phyloP scores from a whole-genome alignment of 2,113 vertebrate genomes.

The Rhea pennata region DNA sequence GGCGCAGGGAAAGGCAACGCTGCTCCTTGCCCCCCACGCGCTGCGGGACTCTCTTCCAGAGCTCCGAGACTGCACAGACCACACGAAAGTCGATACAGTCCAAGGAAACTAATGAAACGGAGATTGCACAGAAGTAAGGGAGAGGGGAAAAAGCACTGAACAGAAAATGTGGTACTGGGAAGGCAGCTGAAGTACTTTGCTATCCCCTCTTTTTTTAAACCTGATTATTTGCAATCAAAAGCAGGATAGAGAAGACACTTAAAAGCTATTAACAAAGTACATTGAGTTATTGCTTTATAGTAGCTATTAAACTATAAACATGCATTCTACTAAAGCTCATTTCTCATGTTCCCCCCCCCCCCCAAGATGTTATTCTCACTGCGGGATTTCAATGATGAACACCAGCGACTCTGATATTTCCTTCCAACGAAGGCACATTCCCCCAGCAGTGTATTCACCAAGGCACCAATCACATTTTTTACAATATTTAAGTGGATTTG shows the following conservation, averaged over 20 bases:
- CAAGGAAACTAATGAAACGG: neutral
- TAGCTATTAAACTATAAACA: slow-evolving; percentile 51
- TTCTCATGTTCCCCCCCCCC: slow-evolving; percentile 35
- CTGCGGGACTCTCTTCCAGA: neutral
- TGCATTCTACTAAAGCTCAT: slow-evolving; percentile 40
- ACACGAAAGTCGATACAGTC: neutral
- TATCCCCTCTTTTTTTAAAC: neutral
- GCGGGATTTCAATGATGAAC: slow-evolving; percentile 33
- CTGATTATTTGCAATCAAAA: slow-evolving; percentile 10
- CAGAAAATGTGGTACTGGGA: neutral
- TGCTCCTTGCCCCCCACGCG: neutral
- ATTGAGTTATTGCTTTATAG: slow-evolving; percentile 32
- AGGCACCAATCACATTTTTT: slow-evolving; percentile 52
- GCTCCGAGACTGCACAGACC: neutral
- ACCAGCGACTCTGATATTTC: neutral
- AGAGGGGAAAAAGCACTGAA: neutral
- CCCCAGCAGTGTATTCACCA: neutral
- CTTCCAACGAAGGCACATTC: slow-evolving; percentile 24
- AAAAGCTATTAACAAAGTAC: slow-evolving; percentile 45
- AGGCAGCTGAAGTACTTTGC: neutral
- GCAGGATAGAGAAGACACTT: neutral
- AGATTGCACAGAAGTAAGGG: neutral
- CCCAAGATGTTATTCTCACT: slow-evolving; percentile 40
- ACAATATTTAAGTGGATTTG: slow-evolving; percentile 48
- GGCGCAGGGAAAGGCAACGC: neutral